Evolutionary conservation across 2,113 vertebrate species (phyloP).

Genomic region (Herpetotheres cachinnans): DNA sequence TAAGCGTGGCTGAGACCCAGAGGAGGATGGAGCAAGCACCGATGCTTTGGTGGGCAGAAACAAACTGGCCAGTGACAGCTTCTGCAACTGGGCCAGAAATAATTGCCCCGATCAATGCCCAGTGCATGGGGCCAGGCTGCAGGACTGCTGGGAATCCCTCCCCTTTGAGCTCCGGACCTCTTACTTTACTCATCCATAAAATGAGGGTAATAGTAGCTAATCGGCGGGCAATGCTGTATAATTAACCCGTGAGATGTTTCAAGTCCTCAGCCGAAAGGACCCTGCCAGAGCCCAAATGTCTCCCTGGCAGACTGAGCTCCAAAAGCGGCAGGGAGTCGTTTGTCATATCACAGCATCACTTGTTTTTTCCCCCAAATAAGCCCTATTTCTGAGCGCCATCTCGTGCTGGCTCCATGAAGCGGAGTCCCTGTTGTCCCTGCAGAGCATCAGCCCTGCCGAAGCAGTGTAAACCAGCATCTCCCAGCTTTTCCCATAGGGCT

Average conservation of each 20-base stretch:
- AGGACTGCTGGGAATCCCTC: background rate
- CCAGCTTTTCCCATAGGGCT: background rate
- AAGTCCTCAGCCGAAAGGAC: background rate
- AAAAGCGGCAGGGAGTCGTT: background rate
- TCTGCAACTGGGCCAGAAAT: slow-evolving; percentile 12
- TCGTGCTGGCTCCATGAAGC: slow-evolving; percentile 38
- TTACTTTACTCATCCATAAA: slow-evolving; percentile 57
- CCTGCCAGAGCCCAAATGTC: background rate
- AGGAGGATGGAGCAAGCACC: background rate
- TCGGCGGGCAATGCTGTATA: background rate
- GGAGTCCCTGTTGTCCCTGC: background rate
- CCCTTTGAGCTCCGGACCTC: background rate
- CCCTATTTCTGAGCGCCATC: slow-evolving; percentile 63
- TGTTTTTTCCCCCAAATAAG: background rate
- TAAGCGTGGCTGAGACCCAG: accelerated
- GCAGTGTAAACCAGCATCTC: background rate
- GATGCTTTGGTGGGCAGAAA: background rate
- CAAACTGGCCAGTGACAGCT: background rate
- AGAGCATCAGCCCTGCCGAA: accelerated
- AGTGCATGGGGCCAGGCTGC: background rate
- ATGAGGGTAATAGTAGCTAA: slow-evolving; percentile 50
- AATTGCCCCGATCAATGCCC: background rate
- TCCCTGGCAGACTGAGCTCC: background rate
- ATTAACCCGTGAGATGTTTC: slow-evolving; percentile 2
- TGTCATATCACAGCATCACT: background rate